A percentile compares a stretch with the other conserved stretches of the same genome.
Evolutionary conservation across 2,888 invertebrate species (phyloP).

Genomic region (Philereme vetulata): DNA sequence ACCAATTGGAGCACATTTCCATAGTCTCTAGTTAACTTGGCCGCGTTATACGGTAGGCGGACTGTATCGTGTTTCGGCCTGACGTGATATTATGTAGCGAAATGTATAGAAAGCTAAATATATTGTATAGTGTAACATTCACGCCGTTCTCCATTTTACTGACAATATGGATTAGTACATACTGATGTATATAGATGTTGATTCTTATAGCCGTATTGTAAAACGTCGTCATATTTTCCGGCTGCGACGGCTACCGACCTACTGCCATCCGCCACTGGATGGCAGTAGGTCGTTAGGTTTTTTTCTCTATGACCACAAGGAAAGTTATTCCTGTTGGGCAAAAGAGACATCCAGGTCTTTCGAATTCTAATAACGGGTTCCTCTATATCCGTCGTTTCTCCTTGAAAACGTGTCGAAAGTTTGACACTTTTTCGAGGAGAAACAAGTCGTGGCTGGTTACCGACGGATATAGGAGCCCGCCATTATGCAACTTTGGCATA

Average conservation of each 20-base stretch:
- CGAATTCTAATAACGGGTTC: no score
- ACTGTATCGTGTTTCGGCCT: constrained; percentile 53
- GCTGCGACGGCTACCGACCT: no score
- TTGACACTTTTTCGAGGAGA: no score
- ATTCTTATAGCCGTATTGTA: constrained; percentile 3
- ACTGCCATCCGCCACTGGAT: neutral
- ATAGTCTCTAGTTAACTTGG: constrained; percentile 2
- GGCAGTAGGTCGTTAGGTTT: no score
- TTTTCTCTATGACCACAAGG: no score
- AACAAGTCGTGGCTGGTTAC: no score
- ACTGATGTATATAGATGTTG: constrained; percentile 32
- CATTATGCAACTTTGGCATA: no score
- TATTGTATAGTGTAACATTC: constrained; percentile 45
- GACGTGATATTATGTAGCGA: constrained; percentile 70
- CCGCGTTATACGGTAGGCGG: constrained; percentile 45
- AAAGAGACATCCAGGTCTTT: neutral
- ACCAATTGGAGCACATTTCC: no score
- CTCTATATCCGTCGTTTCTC: no score
- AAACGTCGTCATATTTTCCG: neutral
- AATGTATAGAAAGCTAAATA: constrained; percentile 42
- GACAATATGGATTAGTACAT: constrained; percentile 63
- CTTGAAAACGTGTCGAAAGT: no score
- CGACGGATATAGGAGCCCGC: no score
- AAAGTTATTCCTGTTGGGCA: no score
- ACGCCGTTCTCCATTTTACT: constrained; percentile 55